A percentile compares a stretch with the other conserved stretches of the same genome.
Evolutionary conservation across 2,113 vertebrate genomes (phyloP).

Genomic region (Mobula hypostoma): DNA sequence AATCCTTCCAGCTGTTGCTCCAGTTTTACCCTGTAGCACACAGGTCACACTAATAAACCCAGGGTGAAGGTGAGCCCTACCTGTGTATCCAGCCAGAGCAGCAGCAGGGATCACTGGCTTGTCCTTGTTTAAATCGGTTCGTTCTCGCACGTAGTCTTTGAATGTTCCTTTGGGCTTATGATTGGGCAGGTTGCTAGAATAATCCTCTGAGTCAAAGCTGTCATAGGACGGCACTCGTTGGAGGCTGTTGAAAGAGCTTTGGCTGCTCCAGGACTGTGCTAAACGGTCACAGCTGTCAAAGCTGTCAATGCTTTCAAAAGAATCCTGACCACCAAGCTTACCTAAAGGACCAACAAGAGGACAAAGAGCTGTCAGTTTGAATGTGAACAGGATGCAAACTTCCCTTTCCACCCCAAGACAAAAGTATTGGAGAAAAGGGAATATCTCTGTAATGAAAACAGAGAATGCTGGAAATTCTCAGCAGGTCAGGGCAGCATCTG

Average conservation of each 20-base stretch:
- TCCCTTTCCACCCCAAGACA: not conserved
- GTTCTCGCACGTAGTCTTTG: slow-evolving; percentile 98
- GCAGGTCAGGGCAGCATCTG: too few relatives aligned
- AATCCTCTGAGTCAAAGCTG: slow-evolving; percentile 97
- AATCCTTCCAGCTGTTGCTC: not conserved
- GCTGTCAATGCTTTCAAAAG: slow-evolving; percentile 96
- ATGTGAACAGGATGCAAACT: not conserved
- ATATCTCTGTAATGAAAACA: too few relatives aligned
- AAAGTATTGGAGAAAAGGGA: not conserved
- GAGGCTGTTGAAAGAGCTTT: slow-evolving; percentile 93
- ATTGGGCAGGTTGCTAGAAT: slow-evolving; percentile 75
- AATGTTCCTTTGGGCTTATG: slow-evolving; percentile 98
- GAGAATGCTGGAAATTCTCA: too few relatives aligned
- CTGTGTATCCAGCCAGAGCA: slow-evolving; percentile 94
- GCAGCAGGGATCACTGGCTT: slow-evolving; percentile 97
- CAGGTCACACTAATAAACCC: not conserved
- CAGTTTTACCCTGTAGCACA: not conserved
- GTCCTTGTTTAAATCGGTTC: slow-evolving; percentile 96
- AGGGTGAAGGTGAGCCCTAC: slow-evolving; percentile 52
- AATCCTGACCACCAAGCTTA: slow-evolving; percentile 93
- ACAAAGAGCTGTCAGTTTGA: slow-evolving; percentile 5
- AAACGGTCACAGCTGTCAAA: slow-evolving; percentile 91
- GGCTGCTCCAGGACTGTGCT: slow-evolving; percentile 96
- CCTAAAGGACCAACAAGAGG: slow-evolving; percentile 53
- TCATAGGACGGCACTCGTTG: slow-evolving; percentile 96